phyloP scores from a whole-genome alignment of 2,888 invertebrate species.

The Drosophila peninsularis region DNA sequence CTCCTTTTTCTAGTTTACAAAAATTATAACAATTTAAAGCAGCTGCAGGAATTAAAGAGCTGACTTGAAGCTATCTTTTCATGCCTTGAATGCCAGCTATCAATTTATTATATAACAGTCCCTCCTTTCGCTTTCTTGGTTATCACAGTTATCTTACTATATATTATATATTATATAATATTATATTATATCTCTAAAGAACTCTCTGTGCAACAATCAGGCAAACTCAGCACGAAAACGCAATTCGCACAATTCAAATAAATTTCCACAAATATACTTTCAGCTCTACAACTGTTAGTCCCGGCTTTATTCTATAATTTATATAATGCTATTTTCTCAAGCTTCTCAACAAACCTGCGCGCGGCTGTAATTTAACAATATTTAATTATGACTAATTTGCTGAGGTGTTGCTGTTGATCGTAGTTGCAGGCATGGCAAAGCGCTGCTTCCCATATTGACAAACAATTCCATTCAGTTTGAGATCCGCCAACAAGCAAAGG shows the following conservation, averaged over 20 bases:
- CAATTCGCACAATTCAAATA: too few species aligned
- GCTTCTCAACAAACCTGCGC: conserved; percentile 6
- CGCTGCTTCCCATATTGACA: conserved; percentile 4
- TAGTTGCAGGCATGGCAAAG: conserved; percentile 4
- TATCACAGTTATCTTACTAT: too few species aligned
- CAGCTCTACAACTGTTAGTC: neutral
- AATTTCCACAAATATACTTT: neutral
- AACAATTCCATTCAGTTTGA: conserved; percentile 4
- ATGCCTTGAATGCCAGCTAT: neutral
- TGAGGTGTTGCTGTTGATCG: conserved; percentile 9
- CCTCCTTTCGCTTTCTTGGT: too few species aligned
- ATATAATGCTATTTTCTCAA: neutral
- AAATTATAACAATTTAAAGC: too few species aligned
- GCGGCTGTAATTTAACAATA: conserved; percentile 11
- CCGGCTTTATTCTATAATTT: neutral
- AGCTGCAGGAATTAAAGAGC: too few species aligned
- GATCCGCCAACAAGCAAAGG: conserved; percentile 3
- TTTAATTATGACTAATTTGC: conserved; percentile 14
- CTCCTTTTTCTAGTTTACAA: too few species aligned
- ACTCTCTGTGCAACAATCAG: neutral
- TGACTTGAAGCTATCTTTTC: neutral
- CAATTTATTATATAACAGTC: too few species aligned
- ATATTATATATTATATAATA: too few species aligned
- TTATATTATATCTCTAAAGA: too few species aligned
- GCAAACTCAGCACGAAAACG: too few species aligned